Percentiles rank a stretch among this genome's conserved stretches.
Conservation (phyloP, 2,113 vertebrate species). For the Zosterops hypoxanthus region DNA sequence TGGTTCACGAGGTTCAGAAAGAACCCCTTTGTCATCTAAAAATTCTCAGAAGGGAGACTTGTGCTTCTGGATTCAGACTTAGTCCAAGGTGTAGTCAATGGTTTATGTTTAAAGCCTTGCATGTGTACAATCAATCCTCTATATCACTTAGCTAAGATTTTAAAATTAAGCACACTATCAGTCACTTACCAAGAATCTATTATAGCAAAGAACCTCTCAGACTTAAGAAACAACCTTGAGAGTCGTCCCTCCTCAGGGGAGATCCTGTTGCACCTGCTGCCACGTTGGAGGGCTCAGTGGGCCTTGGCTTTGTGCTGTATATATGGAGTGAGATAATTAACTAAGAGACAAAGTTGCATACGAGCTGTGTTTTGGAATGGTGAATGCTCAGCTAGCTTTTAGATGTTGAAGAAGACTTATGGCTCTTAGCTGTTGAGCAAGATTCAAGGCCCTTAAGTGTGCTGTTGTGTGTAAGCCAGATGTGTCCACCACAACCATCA, state of each 20-base stretch:
- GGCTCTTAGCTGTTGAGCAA: background rate
- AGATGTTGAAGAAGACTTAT: background rate
- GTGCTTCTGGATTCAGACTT: background rate
- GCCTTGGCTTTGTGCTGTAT: background rate
- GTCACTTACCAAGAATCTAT: background rate
- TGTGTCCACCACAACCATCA: background rate
- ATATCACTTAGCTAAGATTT: background rate
- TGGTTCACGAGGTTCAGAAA: background rate
- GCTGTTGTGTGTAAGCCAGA: no score
- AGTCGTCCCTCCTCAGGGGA: background rate
- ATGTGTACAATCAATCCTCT: background rate
- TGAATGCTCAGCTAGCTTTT: background rate
- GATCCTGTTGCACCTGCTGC: background rate
- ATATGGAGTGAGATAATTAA: background rate
- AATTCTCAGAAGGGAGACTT: background rate
- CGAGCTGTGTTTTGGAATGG: background rate
- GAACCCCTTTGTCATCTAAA: background rate
- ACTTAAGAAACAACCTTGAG: background rate
- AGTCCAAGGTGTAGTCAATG: background rate
- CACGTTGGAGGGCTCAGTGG: background rate
- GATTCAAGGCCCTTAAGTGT: background rate
- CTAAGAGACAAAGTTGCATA: background rate
- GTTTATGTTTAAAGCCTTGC: background rate
- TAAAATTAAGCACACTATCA: background rate
- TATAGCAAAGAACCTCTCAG: background rate